Evolutionary conservation across 2,797 vertebrate genomes (phyloP), one percentile per base, ranked within the genome.

Genomic region (Scolopax bukidnonensis): DNA sequence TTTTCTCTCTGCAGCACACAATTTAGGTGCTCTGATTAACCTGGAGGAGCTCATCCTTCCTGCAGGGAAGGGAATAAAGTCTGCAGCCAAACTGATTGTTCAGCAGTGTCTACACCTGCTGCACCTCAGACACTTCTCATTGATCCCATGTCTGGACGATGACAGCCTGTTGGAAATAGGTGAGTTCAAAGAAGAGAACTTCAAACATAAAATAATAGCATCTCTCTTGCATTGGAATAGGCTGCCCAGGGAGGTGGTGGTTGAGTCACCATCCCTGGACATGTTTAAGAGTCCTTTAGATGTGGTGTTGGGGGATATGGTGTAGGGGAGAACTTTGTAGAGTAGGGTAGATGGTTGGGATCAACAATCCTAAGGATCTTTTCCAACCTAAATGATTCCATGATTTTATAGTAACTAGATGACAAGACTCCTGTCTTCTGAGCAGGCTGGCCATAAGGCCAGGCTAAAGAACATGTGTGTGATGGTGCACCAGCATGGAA

Each of bases 11-110:
- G 21, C 32, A 96, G 93, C 88, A 27, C 24, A 75, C 6, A 65
- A 51, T 41, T 90, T 95, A 74, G 45, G 84, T 69, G 84, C 24
- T 92, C 78, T 96, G 38, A 61, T 36, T 30, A 77, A 91, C 25
- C 74, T 97, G 68, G 95, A 97, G 76, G 77, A 96, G 57, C n/a
- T 97, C 64, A 48, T 77, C 41, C 86, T 97, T 56, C 95, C 95
- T 32, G 6, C 19, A 21, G 92, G 91, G 38, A 64, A 92, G 24
- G 91, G 82, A 60, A 78, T 96, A 47, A 57, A 30, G 20, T 50
- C 81, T 43, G 69, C 69, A 68, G 76, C 67, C n/a, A 84, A 75
- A 74, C 48, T 63, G 51, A 87, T 96, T 43, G 33, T 94, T 88
- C 90, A 93, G 75, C 93, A 96, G 54, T 95, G 91, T 28, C 84